These are phyloP conservation scores for Caenorhabditis becei DNA, from an alignment of 2,888 invertebrate genomes.

Conservation along the genomic window DNA sequence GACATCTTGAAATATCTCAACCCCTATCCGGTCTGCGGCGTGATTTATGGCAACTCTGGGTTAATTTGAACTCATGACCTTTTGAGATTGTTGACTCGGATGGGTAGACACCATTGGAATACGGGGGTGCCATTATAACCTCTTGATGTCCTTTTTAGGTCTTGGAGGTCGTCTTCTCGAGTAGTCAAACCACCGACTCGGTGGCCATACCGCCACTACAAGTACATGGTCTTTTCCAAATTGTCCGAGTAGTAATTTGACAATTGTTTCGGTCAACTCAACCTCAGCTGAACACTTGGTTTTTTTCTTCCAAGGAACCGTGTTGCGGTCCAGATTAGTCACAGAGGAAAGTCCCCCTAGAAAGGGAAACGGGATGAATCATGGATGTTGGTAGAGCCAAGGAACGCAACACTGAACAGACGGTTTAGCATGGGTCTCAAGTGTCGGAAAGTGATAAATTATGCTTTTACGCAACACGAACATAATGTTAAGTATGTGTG, in stretches of 20 bases:
- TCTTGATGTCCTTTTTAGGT: conserved; percentile 56
- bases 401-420: conserved; percentile 15
- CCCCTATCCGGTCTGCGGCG: background rate
- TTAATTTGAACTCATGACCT: conserved; percentile 51
- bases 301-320: conserved; percentile 9
- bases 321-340: conserved; percentile 34
- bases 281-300: too few species aligned
- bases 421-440: conserved; percentile 46
- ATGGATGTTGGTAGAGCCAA: conserved; percentile 1
- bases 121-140: conserved; percentile 55
- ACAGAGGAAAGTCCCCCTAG: conserved; percentile 22
- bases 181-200: conserved; percentile 40
- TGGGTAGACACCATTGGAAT: conserved; percentile 39
- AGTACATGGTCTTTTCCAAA: conserved; percentile 50
- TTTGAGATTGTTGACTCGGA: conserved; percentile 54
- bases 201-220: background rate
- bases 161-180: conserved; percentile 59
- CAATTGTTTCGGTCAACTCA: conserved; percentile 42
- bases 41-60: background rate
- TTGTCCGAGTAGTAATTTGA: conserved; percentile 54
- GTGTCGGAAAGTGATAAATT: conserved; percentile 61
- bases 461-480: conserved; percentile 58
- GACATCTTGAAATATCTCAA: conserved; percentile 6
- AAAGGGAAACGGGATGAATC: conserved; percentile 20
- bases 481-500: conserved; percentile 64